Percentiles rank a stretch among this genome's conserved stretches.
Conservation (phyloP, 2,888 invertebrate genomes). For the Neocrepidodera transversa region DNA sequence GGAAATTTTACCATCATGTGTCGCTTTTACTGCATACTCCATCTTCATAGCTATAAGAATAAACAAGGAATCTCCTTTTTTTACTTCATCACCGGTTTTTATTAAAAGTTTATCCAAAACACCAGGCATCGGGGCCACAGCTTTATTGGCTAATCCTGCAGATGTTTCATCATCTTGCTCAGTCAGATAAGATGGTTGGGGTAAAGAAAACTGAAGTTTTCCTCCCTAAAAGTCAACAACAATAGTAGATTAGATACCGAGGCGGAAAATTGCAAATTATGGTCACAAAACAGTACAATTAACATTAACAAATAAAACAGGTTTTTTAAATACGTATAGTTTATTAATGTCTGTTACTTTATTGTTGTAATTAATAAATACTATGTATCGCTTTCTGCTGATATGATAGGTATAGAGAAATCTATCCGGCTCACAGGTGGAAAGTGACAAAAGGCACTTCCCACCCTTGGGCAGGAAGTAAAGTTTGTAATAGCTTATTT, state of each 20-base stretch:
- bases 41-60: slow-evolving; percentile 99
- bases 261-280: slow-evolving; percentile 3
- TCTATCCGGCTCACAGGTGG: no score
- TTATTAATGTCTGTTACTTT: no score
- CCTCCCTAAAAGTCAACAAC: slow-evolving; percentile 63
- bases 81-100: slow-evolving; percentile 79
- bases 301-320: no score
- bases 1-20: slow-evolving; percentile 77
- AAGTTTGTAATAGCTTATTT: no score
- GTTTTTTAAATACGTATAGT: no score
- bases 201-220: slow-evolving; percentile 70
- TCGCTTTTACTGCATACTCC: slow-evolving; percentile 94
- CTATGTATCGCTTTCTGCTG: no score
- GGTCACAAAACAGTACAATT: neutral
- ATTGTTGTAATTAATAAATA: no score
- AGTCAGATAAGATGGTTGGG: slow-evolving; percentile 67
- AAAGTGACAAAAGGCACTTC: no score
- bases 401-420: no score
- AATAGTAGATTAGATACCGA: slow-evolving; percentile 1
- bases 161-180: slow-evolving; percentile 55
- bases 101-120: slow-evolving; percentile 91
- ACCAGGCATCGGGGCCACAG: slow-evolving; percentile 94
- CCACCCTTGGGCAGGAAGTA: no score
- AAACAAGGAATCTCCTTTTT: slow-evolving; percentile 87
- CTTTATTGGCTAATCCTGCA: slow-evolving; percentile 62